These are phyloP conservation scores for Cerastis leucographa DNA, from an alignment of 2,888 invertebrate genomes.

Conservation along the genomic window DNA sequence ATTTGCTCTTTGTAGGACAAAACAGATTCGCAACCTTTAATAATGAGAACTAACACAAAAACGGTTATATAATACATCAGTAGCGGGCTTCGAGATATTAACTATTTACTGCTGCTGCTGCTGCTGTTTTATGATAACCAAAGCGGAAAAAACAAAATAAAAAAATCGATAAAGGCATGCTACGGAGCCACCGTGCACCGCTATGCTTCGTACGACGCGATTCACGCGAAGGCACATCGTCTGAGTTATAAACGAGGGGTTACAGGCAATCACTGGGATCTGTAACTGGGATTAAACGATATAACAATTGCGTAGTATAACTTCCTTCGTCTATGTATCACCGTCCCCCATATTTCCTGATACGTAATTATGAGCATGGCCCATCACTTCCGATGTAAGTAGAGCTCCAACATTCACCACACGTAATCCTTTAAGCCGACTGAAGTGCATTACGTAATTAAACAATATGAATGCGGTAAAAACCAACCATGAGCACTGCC, in stretches of 20 bases:
- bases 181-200: background rate
- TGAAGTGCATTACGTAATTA: conserved; percentile 61
- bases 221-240: background rate
- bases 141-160: background rate
- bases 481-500: conserved; percentile 22
- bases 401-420: conserved; percentile 47
- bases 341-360: conserved; percentile 22
- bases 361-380: conserved; percentile 45
- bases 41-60: background rate
- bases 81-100: background rate
- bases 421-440: conserved; percentile 53
- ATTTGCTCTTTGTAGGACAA: conserved; percentile 6
- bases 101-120: background rate
- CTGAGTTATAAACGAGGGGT: background rate
- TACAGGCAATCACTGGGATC: background rate
- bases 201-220: background rate
- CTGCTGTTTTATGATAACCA: background rate
- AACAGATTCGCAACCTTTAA: background rate
- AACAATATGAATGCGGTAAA: conserved; percentile 60
- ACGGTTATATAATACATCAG: background rate
- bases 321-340: background rate
- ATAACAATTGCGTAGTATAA: background rate
- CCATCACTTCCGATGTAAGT: conserved; percentile 41
- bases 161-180: background rate
- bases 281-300: background rate